Conservation (phyloP, 1,140 invertebrate species). For the Carcinoscorpius rotundicauda region DNA sequence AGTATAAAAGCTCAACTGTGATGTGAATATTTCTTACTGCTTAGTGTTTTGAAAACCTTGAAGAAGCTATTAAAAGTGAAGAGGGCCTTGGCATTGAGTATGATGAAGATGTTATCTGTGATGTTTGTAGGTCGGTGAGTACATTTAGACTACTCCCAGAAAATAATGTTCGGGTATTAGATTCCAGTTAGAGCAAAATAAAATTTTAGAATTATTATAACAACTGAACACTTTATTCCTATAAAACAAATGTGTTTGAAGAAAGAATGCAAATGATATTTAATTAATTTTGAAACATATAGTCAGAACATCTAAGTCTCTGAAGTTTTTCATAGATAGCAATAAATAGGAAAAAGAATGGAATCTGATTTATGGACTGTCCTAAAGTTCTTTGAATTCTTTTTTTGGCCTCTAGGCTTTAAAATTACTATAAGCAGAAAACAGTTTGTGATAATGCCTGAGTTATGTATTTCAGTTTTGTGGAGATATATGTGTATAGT, state of each 20-base stretch:
- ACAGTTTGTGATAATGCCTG: too few relatives aligned
- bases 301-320: background rate
- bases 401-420: background rate
- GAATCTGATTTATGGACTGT: background rate
- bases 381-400: background rate
- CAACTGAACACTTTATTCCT: background rate
- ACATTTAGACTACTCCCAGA: background rate
- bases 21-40: constrained; percentile 7
- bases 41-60: constrained; percentile 82
- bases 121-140: constrained; percentile 87
- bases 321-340: background rate
- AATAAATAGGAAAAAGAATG: background rate
- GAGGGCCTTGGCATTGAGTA: constrained; percentile 91
- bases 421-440: too few relatives aligned
- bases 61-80: constrained; percentile 82
- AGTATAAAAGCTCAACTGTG: background rate
- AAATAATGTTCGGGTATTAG: background rate
- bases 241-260: background rate
- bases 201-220: background rate
- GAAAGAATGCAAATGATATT: background rate
- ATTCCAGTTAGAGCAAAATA: background rate
- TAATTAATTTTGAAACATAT: background rate
- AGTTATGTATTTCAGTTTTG: too few relatives aligned
- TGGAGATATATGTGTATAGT: too few relatives aligned
- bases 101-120: constrained; percentile 97